Conservation (phyloP, 1,140 invertebrate species). For the Temnothorax curvispinosus region DNA sequence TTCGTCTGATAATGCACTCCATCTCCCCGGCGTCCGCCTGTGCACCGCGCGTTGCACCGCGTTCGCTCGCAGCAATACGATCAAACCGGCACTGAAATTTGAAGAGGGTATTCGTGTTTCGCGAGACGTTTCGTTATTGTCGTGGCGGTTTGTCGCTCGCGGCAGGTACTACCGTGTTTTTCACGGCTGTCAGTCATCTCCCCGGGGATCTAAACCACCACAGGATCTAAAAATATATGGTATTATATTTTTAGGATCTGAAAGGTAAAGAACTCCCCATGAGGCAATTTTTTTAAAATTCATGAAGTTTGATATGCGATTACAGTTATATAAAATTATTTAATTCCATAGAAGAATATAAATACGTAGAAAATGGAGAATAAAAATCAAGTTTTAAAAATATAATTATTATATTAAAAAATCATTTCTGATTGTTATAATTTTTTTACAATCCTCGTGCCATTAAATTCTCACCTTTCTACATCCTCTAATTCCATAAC, state of each 20-base stretch:
- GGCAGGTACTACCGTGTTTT: slow-evolving; percentile 41
- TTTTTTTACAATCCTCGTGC: neutral
- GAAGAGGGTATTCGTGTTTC: slow-evolving; percentile 56
- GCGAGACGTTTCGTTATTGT: slow-evolving; percentile 49
- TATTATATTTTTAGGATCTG: neutral
- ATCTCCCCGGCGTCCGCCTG: slow-evolving; percentile 58
- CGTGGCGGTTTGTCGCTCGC: slow-evolving; percentile 38
- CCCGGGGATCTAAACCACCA: neutral
- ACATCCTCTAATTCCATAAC: neutral
- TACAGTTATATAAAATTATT: neutral
- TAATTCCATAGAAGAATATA: neutral
- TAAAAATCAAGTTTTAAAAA: neutral
- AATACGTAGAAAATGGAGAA: neutral
- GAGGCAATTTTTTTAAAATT: neutral
- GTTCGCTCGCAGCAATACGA: slow-evolving; percentile 48
- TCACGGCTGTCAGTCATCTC: slow-evolving; percentile 36
- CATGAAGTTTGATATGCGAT: neutral
- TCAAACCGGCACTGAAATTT: slow-evolving; percentile 64
- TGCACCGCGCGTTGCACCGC: slow-evolving; percentile 8
- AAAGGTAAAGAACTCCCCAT: neutral
- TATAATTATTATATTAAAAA: neutral
- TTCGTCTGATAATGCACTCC: slow-evolving; percentile 63
- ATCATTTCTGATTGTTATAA: neutral
- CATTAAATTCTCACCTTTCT: neutral
- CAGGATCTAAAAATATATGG: neutral